These are phyloP conservation scores for Plotosus lineatus DNA, from an alignment of 2,113 vertebrate species.

Conservation along the genomic window DNA sequence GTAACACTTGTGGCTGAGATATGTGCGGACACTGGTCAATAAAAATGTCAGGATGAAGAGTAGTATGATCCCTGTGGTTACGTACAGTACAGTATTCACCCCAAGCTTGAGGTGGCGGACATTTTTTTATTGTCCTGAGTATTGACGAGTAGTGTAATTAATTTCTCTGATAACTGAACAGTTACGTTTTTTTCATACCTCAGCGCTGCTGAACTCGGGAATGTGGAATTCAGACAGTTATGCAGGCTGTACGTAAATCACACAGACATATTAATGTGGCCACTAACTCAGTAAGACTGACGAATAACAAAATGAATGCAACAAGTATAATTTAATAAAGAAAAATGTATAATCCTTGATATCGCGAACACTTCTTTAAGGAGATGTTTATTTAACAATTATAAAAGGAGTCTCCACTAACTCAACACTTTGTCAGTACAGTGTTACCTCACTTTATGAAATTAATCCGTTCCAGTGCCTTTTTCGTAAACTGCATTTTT, in stretches of 20 bases:
- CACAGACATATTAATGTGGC: neutral
- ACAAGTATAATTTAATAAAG: neutral
- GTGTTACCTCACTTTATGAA: no score
- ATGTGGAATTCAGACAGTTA: neutral
- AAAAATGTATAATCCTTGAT: neutral
- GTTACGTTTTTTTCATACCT: neutral
- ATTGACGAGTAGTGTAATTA: neutral
- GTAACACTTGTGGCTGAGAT: slow-evolving; percentile 26
- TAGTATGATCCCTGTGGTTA: neutral
- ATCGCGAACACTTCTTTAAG: neutral
- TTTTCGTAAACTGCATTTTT: no score
- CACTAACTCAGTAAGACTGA: neutral
- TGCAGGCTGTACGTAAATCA: neutral
- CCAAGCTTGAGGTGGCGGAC: neutral
- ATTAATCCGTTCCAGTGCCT: no score
- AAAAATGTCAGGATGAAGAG: slow-evolving; percentile 36
- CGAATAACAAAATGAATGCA: neutral
- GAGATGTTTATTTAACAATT: neutral
- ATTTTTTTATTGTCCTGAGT: neutral
- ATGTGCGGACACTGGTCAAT: slow-evolving; percentile 37
- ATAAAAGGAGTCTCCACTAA: neutral
- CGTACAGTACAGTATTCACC: no score
- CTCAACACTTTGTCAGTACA: neutral
- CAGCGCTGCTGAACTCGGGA: neutral
- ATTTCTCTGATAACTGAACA: neutral